Evolutionary conservation across 2,113 vertebrate species (phyloP).

Genomic region (Centropristis striata): DNA sequence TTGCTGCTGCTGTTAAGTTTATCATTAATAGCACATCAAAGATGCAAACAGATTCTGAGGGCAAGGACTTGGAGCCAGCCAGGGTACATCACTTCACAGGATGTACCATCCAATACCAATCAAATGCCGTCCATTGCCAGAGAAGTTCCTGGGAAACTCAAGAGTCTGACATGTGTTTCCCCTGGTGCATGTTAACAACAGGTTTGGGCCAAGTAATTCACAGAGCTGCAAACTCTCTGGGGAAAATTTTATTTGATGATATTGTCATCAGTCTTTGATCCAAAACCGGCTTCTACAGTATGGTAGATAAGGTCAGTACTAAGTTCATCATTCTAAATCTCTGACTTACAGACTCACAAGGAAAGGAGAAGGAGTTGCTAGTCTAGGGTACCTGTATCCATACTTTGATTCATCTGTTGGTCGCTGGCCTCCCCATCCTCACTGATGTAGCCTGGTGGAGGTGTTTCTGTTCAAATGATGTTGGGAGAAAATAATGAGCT

Average conservation of each 20-base stretch:
- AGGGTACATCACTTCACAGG: not conserved
- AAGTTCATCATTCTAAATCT: no score
- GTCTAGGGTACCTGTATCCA: constrained; percentile 94
- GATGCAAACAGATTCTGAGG: not conserved
- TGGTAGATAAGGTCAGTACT: no score
- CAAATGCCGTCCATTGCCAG: no score
- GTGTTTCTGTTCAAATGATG: constrained; percentile 89
- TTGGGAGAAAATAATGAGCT: not conserved
- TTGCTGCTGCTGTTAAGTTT: not conserved
- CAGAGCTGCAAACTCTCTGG: no score
- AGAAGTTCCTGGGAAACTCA: no score
- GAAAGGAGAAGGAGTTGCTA: constrained; percentile 15
- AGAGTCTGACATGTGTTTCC: no score
- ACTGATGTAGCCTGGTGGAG: constrained; percentile 98
- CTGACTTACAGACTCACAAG: not conserved
- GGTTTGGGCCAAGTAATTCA: no score
- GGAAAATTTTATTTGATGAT: no score
- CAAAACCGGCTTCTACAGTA: no score
- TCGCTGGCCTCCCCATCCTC: constrained; percentile 99
- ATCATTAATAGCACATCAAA: not conserved
- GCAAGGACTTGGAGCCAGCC: not conserved
- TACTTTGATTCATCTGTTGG: constrained; percentile 99
- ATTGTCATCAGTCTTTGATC: no score
- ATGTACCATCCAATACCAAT: no score
- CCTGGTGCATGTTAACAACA: no score